Base-by-base conservation (phyloP, 1,140 invertebrate species). In the Hestina assimilis region DNA sequence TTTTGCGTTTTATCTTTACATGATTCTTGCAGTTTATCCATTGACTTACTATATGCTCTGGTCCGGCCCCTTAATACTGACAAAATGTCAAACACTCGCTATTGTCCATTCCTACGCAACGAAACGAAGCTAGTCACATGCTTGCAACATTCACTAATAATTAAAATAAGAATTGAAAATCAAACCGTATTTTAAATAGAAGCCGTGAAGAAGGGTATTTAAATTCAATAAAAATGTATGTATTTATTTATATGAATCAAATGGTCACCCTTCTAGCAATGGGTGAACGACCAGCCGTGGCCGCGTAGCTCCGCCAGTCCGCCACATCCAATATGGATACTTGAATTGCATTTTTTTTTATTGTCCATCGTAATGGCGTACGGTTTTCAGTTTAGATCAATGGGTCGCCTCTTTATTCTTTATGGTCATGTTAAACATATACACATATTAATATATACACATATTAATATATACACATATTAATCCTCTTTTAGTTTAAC, bases 201-300 rank as follows among this genome's bases (percentile, higher is more conserved):
- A n/a, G n/a, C n/a, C n/a, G n/a, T n/a, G n/a, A n/a, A n/a, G n/a
- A n/a, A n/a, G n/a, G n/a, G n/a, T n/a, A n/a, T n/a, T n/a, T n/a
- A n/a, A n/a, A n/a, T n/a, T n/a, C n/a, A n/a, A n/a, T n/a, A n/a
- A n/a, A n/a, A n/a, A n/a, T n/a, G n/a, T n/a, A n/a, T n/a, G 11
- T 14, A 21, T 48, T 41, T 17, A 41, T 6, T 40, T 51, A 15
- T n/a, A 8, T 26, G 1, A 4, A 11, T 6, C 2, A 23, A 20
- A 33, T 66, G 46, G 63, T 43, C 31, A 57, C 63, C 53, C 24
- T 54, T 48, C 35, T 66, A 74, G 64, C 52, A 65, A 60, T 58
- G 68, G 79, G 77, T 80, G 75, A 83, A 83, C 48, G 79, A 71
- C 77, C 76, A 75, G 72, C 71, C 69, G 43, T 69, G 77, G 75